Conservation (phyloP, 1,140 invertebrate species). For the Nasonia vitripennis region DNA sequence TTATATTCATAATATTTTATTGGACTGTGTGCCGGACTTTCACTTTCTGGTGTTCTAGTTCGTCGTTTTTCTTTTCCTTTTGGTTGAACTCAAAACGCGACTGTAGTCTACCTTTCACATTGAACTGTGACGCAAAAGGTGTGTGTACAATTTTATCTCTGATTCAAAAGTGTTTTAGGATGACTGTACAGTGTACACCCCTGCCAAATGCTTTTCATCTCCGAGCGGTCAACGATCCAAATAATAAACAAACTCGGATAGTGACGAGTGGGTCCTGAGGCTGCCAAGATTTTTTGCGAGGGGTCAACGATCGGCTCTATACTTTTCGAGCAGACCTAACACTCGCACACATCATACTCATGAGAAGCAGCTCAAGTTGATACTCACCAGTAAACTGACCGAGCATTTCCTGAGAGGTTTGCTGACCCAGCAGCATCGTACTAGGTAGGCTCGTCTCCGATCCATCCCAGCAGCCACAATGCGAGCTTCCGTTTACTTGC, state of each 20-base stretch:
- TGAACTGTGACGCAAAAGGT: too few relatives aligned
- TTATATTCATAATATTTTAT: neutral
- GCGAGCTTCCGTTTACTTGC: slow-evolving; percentile 74
- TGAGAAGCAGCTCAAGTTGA: neutral
- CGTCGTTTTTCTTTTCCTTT: neutral
- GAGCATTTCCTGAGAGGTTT: slow-evolving; percentile 72
- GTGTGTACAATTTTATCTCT: too few relatives aligned
- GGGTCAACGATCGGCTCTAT: slow-evolving; percentile 8
- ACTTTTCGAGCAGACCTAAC: neutral
- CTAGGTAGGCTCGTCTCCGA: slow-evolving; percentile 72
- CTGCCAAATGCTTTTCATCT: slow-evolving; percentile 1
- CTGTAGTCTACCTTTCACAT: neutral
- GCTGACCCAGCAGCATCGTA: slow-evolving; percentile 71
- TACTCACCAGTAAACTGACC: slow-evolving; percentile 70
- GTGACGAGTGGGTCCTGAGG: neutral
- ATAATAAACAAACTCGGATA: neutral
- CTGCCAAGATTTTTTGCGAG: slow-evolving; percentile 31
- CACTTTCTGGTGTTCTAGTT: too few relatives aligned
- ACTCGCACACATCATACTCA: neutral
- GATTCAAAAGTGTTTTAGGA: too few relatives aligned
- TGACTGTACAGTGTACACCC: too few relatives aligned
- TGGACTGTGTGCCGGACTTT: neutral
- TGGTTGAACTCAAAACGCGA: too few relatives aligned
- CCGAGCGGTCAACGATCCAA: slow-evolving; percentile 12
- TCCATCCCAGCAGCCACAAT: slow-evolving; percentile 74